Conservation (phyloP, 2,113 vertebrate genomes). For the Alaudala cheleensis region DNA sequence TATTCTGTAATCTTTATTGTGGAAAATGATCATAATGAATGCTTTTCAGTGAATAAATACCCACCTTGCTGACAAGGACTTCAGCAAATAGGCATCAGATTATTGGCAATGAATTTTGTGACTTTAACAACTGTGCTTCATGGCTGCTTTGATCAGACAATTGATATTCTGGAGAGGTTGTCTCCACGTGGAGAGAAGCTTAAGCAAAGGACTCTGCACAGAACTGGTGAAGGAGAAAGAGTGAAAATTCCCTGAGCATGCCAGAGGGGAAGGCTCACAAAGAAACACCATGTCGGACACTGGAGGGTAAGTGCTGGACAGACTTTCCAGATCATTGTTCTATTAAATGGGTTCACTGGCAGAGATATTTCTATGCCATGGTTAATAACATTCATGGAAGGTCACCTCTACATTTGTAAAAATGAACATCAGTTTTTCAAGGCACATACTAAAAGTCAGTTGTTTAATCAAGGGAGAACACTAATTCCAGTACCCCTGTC, state of each 20-base stretch:
- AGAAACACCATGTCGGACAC: neutral
- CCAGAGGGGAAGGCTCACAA: slow-evolving; percentile 5
- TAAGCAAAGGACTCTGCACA: neutral
- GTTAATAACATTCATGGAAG: neutral
- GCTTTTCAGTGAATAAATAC: neutral
- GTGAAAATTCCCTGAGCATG: neutral
- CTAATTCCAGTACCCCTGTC: neutral
- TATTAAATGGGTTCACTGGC: neutral
- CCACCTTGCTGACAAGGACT: slow-evolving; percentile 12
- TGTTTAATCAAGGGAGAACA: neutral
- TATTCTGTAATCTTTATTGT: neutral
- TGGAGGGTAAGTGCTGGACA: neutral
- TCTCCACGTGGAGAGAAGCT: neutral
- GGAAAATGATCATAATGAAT: neutral
- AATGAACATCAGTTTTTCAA: neutral
- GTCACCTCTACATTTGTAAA: slow-evolving; percentile 17
- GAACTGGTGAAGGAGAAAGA: slow-evolving; percentile 31
- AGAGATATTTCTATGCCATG: neutral
- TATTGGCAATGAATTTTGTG: slow-evolving; percentile 33
- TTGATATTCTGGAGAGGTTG: slow-evolving; percentile 52
- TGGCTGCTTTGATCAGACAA: slow-evolving; percentile 56
- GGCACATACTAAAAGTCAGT: neutral
- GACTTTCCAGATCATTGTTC: slow-evolving; percentile 39
- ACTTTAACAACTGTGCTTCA: slow-evolving; percentile 27
- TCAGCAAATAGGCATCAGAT: neutral